Conservation (phyloP, 2,113 vertebrate genomes). For the Colaptes auratus region DNA sequence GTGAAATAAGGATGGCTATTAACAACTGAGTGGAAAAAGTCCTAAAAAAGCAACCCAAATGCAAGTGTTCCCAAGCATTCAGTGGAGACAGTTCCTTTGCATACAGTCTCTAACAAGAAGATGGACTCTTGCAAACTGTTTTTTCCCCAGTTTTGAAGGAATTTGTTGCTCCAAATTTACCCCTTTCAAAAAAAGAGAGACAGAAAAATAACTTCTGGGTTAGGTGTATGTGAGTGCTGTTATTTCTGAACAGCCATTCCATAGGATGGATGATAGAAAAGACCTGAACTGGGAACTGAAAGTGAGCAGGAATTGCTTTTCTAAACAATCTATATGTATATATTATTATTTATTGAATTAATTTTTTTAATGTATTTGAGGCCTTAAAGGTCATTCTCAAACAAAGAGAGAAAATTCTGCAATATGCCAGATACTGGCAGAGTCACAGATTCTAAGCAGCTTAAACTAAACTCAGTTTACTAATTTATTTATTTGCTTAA, state of each 20-base stretch:
- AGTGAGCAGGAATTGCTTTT: background rate
- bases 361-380: background rate
- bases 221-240: background rate
- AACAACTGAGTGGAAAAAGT: slow-evolving; percentile 10
- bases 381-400: background rate
- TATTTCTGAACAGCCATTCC: background rate
- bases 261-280: background rate
- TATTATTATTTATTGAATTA: too few relatives aligned
- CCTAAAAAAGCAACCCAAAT: background rate
- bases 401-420: background rate
- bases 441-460: background rate
- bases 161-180: background rate
- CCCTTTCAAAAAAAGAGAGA: background rate
- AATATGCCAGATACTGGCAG: background rate
- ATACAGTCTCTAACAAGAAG: background rate
- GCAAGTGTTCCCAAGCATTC: background rate
- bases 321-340: background rate
- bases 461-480: slow-evolving; percentile 38
- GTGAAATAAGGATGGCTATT: background rate
- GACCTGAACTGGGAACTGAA: background rate
- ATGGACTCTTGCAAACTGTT: background rate
- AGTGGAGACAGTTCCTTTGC: background rate
- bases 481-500: background rate
- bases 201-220: background rate
- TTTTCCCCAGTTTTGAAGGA: background rate